These are phyloP conservation scores for Vireo griseus DNA, from an alignment of 2,797 vertebrate genomes.

Conservation along the genomic window DNA sequence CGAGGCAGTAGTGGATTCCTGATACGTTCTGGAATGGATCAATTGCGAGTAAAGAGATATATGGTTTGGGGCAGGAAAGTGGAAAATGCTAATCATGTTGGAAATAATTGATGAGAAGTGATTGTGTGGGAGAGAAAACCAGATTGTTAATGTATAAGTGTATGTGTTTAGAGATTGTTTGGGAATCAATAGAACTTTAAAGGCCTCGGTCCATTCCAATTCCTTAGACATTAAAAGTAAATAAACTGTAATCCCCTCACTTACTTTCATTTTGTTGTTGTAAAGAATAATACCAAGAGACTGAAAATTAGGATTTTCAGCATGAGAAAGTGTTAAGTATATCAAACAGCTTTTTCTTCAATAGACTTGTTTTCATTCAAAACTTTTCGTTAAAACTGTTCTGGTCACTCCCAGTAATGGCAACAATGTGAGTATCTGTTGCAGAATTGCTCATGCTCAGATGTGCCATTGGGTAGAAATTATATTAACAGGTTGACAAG, in stretches of 20 bases:
- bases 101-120: neutral
- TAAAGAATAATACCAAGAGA: neutral
- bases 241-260: neutral
- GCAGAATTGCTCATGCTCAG: neutral
- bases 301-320: neutral
- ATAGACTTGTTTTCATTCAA: neutral
- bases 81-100: neutral
- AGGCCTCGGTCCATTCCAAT: neutral
- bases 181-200: neutral
- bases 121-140: neutral
- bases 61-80: neutral
- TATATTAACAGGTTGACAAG: neutral
- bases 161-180: neutral
- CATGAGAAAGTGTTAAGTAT: neutral
- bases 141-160: neutral
- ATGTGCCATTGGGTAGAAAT: neutral
- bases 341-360: neutral
- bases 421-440: neutral
- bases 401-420: neutral
- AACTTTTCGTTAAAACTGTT: neutral
- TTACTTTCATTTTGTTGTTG: neutral
- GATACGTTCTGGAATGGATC: conserved; percentile 33
- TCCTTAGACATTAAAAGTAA: neutral
- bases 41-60: neutral
- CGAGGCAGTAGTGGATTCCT: conserved; percentile 53